Percentiles rank a stretch among this genome's conserved stretches.
Conservation (phyloP, 1,140 invertebrate genomes). For the Xylocopa sonorina region DNA sequence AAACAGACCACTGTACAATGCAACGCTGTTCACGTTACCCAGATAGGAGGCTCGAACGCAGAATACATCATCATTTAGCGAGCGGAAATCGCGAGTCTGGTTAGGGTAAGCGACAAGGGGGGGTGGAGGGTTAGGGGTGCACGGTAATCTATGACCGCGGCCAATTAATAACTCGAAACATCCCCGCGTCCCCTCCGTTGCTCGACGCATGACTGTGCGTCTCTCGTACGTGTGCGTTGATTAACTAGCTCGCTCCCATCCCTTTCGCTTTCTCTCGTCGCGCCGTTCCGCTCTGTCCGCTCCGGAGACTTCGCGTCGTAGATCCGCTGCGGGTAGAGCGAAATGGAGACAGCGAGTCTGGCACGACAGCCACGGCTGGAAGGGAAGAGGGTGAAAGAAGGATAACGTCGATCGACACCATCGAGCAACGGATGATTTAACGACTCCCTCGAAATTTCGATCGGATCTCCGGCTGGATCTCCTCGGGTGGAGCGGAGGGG, state of each 20-base stretch:
- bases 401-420: constrained; percentile 60
- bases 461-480: constrained; percentile 54
- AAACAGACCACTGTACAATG: not conserved
- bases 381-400: constrained; percentile 37
- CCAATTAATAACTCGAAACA: constrained; percentile 63
- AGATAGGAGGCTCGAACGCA: not conserved
- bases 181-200: constrained; percentile 6
- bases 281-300: not conserved
- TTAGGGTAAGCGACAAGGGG: constrained; percentile 5
- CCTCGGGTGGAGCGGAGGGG: not conserved
- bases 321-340: no score
- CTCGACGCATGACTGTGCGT: not conserved
- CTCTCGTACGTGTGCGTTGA: constrained; percentile 24
- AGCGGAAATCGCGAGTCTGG: constrained; percentile 8
- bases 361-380: no score
- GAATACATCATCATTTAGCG: not conserved
- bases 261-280: constrained; percentile 15
- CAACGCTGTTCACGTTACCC: not conserved
- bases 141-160: constrained; percentile 53
- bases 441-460: constrained; percentile 65
- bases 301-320: no score
- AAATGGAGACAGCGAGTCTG: no score
- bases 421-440: constrained; percentile 61
- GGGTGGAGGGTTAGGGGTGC: no score
- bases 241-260: constrained; percentile 27